Percentiles rank a stretch among this genome's conserved stretches.
phyloP scores from a whole-genome alignment of 2,113 vertebrate genomes.

The Odocoileus virginianus region DNA sequence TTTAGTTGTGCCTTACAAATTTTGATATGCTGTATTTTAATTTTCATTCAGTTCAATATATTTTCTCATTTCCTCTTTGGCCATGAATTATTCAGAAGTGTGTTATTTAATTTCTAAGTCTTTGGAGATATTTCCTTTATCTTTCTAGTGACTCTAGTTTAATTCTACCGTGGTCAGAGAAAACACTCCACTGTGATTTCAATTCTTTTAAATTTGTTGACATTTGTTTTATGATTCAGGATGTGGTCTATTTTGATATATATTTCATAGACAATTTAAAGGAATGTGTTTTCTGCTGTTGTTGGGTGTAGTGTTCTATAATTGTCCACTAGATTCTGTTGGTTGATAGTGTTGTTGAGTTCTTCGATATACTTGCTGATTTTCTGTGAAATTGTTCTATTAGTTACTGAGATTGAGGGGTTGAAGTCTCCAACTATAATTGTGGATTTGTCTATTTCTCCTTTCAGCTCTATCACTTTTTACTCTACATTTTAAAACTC shows the following conservation, averaged over 20 bases:
- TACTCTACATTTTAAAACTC: not conserved
- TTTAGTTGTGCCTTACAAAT: not conserved
- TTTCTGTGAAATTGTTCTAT: not conserved
- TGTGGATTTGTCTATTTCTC: not conserved
- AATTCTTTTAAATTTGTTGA: not conserved
- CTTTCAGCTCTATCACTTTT: conserved; percentile 24
- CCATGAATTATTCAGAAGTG: not conserved
- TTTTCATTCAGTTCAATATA: not conserved
- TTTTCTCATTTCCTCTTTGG: not conserved
- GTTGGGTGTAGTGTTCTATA: not conserved
- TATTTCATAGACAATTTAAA: not conserved
- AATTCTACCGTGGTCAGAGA: not conserved
- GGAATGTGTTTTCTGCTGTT: not conserved
- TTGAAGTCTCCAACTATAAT: not conserved
- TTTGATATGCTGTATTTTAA: not conserved
- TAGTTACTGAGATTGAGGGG: not conserved
- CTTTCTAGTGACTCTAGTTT: not conserved
- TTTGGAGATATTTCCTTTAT: not conserved
- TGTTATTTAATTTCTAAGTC: not conserved
- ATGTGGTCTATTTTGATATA: not conserved
- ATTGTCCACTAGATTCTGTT: not conserved
- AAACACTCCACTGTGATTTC: not conserved
- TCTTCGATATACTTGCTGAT: not conserved
- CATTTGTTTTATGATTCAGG: conserved; percentile 10
- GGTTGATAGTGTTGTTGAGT: not conserved